Base-by-base conservation (phyloP, 2,797 vertebrate genomes). In the Tokudaia muenninki region DNA sequence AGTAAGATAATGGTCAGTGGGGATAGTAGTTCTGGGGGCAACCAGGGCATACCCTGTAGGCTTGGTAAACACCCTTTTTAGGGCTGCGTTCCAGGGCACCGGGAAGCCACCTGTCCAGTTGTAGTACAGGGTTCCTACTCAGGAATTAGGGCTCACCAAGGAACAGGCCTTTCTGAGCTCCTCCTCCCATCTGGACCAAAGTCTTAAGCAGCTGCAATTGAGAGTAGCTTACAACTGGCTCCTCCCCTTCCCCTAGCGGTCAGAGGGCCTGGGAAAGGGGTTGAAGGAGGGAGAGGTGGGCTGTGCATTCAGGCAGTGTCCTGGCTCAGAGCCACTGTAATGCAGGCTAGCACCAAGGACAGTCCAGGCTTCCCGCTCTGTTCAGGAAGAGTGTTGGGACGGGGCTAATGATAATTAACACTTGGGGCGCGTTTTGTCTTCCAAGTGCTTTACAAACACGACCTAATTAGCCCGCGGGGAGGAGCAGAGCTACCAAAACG, bases 401-500 rank as follows among this genome's bases (percentile, higher is more conserved):
- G 12, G 34, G 91, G 91, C 92, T 98, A 97, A 95, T 52, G 92
- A 97, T 96, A 94, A 96, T 97, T 90, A 96, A 95, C 95, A 97
- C 96, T 93, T 81, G 92, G 92, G 93, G 96, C 82, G 74, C 55
- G 75, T 97, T 98, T 97, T 97, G 96, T 96, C 97, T 97, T 98
- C 97, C 50, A 95, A 97, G 95, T 96, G 89, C 95, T 97, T 98
- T 97, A 98, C 97, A 97, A 98, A 97, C 92, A 94, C 90, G 92
- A 96, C 94, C 97, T 97, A 97, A 97, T 97, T 96, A 97, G 96
- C 92, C 94, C 89, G 41, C 92, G 87, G 97, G 97, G 97, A 96
- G 95, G 97, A 97, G 94, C 44, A 8, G 88, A 82, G 57, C 91
- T 95, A 55, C 75, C 1, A 26, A 96, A 97, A 94, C 78, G 77